Base-by-base conservation (phyloP, 2,113 vertebrate genomes). In the Sceloporus tristichus region DNA sequence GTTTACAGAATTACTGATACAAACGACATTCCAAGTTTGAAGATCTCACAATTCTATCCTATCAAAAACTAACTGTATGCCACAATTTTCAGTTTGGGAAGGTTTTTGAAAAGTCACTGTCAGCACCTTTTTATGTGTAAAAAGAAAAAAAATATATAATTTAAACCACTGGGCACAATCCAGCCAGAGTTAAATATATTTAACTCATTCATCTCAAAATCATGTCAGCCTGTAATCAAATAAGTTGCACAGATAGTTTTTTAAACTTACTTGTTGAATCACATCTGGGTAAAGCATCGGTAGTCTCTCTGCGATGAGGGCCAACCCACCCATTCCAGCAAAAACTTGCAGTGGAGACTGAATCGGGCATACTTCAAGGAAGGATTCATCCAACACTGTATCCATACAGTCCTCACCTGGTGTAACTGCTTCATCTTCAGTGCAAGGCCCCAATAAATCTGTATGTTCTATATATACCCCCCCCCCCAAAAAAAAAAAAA, bases 201-300 rank as follows among this genome's bases (percentile, higher is more conserved):
- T 29, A 14, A 42, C 23, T 27, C 59, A 79, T 34, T 79, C 5
- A 78, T 53, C 40, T 85, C 21, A 42, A 25, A 79, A 34, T 59
- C 54, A 48, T 54, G 9, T n/a, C 34, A 66, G 4, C 29, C 13
- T 16, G 38, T n/a, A 85, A 83, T 89, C 25, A 0, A 2, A 38
- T 4, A 29, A 23, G 13, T 27, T 75, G 68, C 1, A 23, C 8
- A 59, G 88, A 8, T 42, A 65, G 62, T 11, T 29, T 87, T 93
- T 87, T 85, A 4, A 18, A 95, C 97, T 97, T 87, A 98, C 99
- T 98, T 99, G 99, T 86, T 99, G 99, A 94, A 99, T 99, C 92
- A 99, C 98, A 0, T 99, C 99, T 2, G 99, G 99, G 95, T 99
- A 99, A 29, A 99, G 98, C 99, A 99, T 99, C 3, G 99, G 99